These are phyloP conservation scores for Chalcosyrphus nemorum DNA, from an alignment of 2,888 invertebrate genomes.

Conservation along the genomic window DNA sequence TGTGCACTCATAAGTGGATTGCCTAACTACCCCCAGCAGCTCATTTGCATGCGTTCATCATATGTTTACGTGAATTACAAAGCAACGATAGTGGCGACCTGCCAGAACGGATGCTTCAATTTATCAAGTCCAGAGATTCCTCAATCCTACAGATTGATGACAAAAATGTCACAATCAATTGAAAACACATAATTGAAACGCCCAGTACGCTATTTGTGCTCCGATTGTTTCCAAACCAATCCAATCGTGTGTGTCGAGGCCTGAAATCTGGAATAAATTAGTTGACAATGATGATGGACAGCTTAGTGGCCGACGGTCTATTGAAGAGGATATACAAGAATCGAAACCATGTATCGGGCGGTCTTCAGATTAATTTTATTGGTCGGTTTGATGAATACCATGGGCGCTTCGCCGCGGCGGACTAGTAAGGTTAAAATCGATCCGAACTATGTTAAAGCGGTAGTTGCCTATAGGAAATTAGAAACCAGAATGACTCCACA, in stretches of 20 bases:
- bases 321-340: constrained; percentile 13
- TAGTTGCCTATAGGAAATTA: constrained; percentile 78
- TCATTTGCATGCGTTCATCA: constrained; percentile 36
- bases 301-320: constrained; percentile 54
- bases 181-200: constrained; percentile 28
- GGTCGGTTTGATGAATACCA: constrained; percentile 22
- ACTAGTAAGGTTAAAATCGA: constrained; percentile 74
- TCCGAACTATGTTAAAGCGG: constrained; percentile 77
- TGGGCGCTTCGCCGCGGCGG: constrained; percentile 43
- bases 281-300: constrained; percentile 49
- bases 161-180: constrained; percentile 8
- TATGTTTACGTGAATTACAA: neutral
- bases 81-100: neutral
- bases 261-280: constrained; percentile 52
- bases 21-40: constrained; percentile 10
- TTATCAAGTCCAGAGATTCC: constrained; percentile 22
- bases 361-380: constrained; percentile 40
- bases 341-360: constrained; percentile 33
- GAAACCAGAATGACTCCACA: constrained; percentile 77
- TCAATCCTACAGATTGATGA: neutral
- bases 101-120: constrained; percentile 33
- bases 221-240: constrained; percentile 47
- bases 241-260: constrained; percentile 57
- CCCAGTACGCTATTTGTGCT: constrained; percentile 46
- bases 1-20: constrained; percentile 11